phyloP scores from a whole-genome alignment of 2,797 vertebrate species.

The Spatula versicolor region DNA sequence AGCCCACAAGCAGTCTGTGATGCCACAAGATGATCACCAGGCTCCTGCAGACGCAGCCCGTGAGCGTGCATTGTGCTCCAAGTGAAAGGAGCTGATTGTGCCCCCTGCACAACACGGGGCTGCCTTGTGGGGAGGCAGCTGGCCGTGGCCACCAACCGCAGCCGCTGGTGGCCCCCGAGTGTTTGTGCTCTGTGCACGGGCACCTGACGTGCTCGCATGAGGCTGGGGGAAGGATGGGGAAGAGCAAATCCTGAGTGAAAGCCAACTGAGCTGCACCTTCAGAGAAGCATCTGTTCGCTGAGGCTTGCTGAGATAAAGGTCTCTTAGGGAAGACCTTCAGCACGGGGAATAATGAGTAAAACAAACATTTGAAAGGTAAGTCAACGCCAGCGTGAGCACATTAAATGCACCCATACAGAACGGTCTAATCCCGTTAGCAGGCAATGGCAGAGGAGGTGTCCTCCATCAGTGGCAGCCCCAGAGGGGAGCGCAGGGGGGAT shows the following conservation, averaged over 20 bases:
- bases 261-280: neutral
- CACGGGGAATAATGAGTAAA: neutral
- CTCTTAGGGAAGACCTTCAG: neutral
- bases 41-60: neutral
- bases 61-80: fast-evolving
- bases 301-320: neutral
- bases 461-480: neutral
- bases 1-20: neutral
- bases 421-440: neutral
- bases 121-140: neutral
- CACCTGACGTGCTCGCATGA: neutral
- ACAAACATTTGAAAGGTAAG: neutral
- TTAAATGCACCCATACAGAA: fast-evolving
- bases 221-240: neutral
- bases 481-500: neutral
- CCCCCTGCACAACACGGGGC: fast-evolving
- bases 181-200: neutral
- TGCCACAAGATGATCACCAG: neutral
- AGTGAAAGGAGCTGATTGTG: neutral
- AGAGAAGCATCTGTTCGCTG: neutral
- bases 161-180: neutral
- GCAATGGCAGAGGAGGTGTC: neutral
- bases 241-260: neutral
- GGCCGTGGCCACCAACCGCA: fast-evolving
- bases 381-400: neutral